A percentile compares a stretch with the other conserved stretches of the same genome.
Conservation (phyloP, 2,113 vertebrate species). For the Heterotis niloticus region DNA sequence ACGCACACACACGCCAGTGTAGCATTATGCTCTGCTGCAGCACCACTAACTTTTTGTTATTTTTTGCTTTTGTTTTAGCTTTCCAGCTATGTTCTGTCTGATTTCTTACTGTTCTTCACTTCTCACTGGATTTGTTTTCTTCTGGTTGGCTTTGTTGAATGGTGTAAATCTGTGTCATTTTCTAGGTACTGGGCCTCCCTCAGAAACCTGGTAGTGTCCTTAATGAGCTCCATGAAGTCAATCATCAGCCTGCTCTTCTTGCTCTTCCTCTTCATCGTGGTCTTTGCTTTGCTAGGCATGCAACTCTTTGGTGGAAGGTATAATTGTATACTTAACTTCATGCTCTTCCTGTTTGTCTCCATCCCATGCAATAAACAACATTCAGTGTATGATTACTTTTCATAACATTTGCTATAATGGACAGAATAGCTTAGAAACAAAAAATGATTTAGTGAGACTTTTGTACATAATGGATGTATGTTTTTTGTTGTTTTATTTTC, state of each 20-base stretch:
- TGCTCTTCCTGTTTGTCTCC: not conserved
- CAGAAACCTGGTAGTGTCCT: conserved; percentile 71
- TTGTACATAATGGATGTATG: too few relatives aligned
- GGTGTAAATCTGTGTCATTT: not conserved
- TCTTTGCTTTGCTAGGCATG: conserved; percentile 72
- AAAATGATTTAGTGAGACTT: too few relatives aligned
- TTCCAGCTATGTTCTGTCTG: not conserved
- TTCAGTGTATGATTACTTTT: not conserved
- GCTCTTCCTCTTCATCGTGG: conserved; percentile 72
- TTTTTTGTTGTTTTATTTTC: too few relatives aligned
- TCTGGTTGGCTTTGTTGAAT: not conserved
- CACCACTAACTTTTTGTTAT: too few relatives aligned
- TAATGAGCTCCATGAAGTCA: conserved; percentile 79
- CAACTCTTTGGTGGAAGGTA: conserved; percentile 73
- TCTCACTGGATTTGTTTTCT: not conserved
- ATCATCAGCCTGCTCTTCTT: conserved; percentile 74
- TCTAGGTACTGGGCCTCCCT: conserved; percentile 71
- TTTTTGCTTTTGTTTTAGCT: not conserved
- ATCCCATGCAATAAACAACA: not conserved
- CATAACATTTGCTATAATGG: too few relatives aligned
- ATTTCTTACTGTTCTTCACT: not conserved
- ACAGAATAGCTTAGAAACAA: too few relatives aligned
- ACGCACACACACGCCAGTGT: too few relatives aligned
- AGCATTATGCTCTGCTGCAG: too few relatives aligned
- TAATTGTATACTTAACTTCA: not conserved